Base-by-base conservation (phyloP, 2,888 invertebrate genomes). In the Drymonia ruficornis region DNA sequence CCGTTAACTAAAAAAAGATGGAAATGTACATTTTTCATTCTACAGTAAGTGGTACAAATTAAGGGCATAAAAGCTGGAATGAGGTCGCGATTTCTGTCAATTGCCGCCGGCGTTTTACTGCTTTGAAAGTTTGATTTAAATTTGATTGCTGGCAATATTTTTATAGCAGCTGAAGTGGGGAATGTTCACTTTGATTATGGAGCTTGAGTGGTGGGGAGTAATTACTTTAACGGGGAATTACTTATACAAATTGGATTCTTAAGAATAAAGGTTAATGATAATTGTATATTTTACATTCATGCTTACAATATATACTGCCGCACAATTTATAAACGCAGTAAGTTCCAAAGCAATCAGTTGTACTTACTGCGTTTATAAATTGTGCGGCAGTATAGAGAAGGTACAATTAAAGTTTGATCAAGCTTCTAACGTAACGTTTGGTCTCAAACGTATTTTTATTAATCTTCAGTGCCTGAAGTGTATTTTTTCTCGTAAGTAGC, bases 31-130 rank as follows among this genome's bases (percentile, higher is more conserved):
- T 79, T 76, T 78, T 66, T 70, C 78, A 74, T 74, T 79, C 76
- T 70, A 64, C 69, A 72, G 75, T 78, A 83, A 86, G 79, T 83
- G 77, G 78, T 73, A 78, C 85, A 88, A 89, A 89, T 88, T 89
- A 89, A 83, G 84, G 79, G 72, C 77, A 84, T 86, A 85, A 87
- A 85, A 82, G 80, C 79, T 72, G 83, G 50, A 89, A 87, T 83
- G 85, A 82, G 83, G 82, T 80, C 80, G 80, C 80, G 78, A 81
- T 83, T 82, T 80, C 76, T 78, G 81, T 78, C 84, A 81, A 84
- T 87, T 83, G 82, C 80, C 71, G 48, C 52, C 49, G 52, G 52
- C 56, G 52, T 57, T 54, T 61, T 47, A 28, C n/a, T 58, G 53
- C 55, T 63, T 55, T 64, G 56, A 62, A 67, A 64, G 63, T 47